phyloP scores from a whole-genome alignment of 1,140 invertebrate genomes.

The Drosophila parabipectinata region DNA sequence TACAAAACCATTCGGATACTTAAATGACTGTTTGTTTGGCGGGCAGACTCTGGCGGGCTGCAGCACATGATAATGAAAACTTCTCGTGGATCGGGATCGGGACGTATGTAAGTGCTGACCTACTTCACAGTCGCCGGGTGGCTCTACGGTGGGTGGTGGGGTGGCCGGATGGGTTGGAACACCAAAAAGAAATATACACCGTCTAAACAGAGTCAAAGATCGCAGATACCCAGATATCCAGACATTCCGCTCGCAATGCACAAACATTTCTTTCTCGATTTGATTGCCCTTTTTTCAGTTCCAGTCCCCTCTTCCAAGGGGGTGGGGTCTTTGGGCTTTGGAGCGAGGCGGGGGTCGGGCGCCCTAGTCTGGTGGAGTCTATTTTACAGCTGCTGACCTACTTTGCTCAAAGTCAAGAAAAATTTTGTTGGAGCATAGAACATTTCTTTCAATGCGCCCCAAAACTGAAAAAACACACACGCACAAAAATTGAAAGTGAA shows the following conservation, averaged over 20 bases:
- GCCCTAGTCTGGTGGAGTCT: conserved; percentile 53
- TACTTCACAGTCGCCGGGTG: conserved; percentile 36
- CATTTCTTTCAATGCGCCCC: conserved; percentile 66
- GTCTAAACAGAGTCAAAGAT: conserved; percentile 49
- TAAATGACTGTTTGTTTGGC: conserved; percentile 13
- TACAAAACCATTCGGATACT: conserved; percentile 26
- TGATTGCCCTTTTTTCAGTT: conserved; percentile 45
- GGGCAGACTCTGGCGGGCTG: conserved; percentile 11
- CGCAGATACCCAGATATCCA: conserved; percentile 44
- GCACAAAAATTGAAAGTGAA: conserved; percentile 73
- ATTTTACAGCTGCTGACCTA: conserved; percentile 81
- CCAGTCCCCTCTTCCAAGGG: background rate
- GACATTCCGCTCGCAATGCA: conserved; percentile 44
- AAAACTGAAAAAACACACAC: conserved; percentile 18
- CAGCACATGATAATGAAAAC: conserved; percentile 59
- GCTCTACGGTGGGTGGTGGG: conserved; percentile 21
- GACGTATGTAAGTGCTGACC: conserved; percentile 60
- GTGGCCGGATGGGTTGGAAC: conserved; percentile 2
- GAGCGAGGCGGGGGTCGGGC: background rate
- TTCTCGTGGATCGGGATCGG: conserved; percentile 11
- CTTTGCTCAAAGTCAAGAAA: conserved; percentile 76
- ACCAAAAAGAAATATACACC: conserved; percentile 48
- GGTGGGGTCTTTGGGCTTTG: background rate
- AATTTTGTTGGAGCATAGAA: conserved; percentile 49
- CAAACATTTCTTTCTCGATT: conserved; percentile 51